Percentiles rank a stretch among this genome's conserved stretches.
Evolutionary conservation across 2,797 vertebrate species (phyloP).

Genomic region (Muraenolepis orangiensis): DNA sequence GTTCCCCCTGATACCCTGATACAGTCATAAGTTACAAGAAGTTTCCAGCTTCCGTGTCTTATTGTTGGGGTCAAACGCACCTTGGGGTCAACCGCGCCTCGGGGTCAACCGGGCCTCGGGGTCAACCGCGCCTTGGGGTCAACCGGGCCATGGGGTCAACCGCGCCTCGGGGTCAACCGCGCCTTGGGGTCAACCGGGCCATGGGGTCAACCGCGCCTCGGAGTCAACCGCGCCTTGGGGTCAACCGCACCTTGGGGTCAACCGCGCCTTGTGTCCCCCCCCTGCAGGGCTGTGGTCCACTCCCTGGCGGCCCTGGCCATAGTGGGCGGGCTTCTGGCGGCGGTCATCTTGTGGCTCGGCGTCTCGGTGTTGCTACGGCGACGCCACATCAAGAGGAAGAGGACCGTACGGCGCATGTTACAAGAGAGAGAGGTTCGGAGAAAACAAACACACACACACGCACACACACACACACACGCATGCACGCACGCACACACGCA

Average conservation of each 20-base stretch:
- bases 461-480: conserved; percentile 6
- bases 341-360: conserved; percentile 71
- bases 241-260: not conserved
- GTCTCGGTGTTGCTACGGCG: conserved; percentile 79
- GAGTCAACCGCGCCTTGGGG: too few species aligned
- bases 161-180: too few species aligned
- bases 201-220: too few species aligned
- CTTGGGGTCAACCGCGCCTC: too few species aligned
- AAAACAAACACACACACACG: not conserved
- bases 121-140: too few species aligned
- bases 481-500: conserved; percentile 6
- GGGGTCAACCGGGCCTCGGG: too few species aligned
- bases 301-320: conserved; percentile 75
- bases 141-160: too few species aligned
- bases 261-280: conserved; percentile 2
- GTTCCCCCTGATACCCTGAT: too few species aligned
- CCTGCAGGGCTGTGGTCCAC: conserved; percentile 61
- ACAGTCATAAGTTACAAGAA: too few species aligned
- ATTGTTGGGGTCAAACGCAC: too few species aligned
- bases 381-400: conserved; percentile 80
- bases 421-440: conserved; percentile 85
- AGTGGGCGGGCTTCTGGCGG: conserved; percentile 78
- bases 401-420: conserved; percentile 83
- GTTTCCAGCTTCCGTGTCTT: too few species aligned
- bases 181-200: too few species aligned